Evolutionary conservation across 2,113 vertebrate genomes (phyloP).

Genomic region (Holacanthus passer): DNA sequence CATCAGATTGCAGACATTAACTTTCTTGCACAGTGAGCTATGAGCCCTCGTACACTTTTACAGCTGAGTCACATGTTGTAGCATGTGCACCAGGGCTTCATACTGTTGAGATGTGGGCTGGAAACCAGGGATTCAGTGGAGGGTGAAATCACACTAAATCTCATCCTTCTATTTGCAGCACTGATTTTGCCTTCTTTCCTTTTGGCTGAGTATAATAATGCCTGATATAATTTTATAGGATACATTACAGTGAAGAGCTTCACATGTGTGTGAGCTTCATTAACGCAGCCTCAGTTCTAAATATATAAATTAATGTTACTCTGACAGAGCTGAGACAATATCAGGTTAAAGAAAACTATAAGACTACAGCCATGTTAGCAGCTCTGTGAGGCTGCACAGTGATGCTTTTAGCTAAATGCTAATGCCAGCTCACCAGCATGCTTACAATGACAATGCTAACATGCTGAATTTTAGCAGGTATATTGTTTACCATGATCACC

Average conservation of each 20-base stretch:
- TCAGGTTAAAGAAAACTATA: neutral
- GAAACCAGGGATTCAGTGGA: conserved; percentile 20
- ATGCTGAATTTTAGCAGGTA: neutral
- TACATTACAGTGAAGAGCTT: neutral
- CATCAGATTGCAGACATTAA: conserved; percentile 17
- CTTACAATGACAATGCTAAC: neutral
- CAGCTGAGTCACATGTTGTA: conserved; percentile 37
- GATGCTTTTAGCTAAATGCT: neutral
- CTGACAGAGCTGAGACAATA: neutral
- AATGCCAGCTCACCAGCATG: neutral
- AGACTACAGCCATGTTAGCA: no score
- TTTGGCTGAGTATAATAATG: neutral
- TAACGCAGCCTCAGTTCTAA: neutral
- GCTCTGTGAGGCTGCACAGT: neutral
- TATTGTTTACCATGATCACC: neutral
- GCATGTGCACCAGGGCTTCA: conserved; percentile 29
- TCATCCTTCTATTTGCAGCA: neutral
- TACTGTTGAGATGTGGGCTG: conserved; percentile 5
- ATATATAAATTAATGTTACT: neutral
- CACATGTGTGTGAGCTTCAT: neutral
- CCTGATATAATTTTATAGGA: neutral
- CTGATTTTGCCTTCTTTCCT: conserved; percentile 1
- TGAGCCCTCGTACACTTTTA: conserved; percentile 12
- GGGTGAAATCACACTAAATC: conserved; percentile 17
- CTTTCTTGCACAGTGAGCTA: conserved; percentile 1